Percentiles rank a stretch among this genome's conserved stretches.
These are phyloP conservation scores for Acholoe squamosa DNA, from an alignment of 2,888 invertebrate genomes.

Conservation along the genomic window DNA sequence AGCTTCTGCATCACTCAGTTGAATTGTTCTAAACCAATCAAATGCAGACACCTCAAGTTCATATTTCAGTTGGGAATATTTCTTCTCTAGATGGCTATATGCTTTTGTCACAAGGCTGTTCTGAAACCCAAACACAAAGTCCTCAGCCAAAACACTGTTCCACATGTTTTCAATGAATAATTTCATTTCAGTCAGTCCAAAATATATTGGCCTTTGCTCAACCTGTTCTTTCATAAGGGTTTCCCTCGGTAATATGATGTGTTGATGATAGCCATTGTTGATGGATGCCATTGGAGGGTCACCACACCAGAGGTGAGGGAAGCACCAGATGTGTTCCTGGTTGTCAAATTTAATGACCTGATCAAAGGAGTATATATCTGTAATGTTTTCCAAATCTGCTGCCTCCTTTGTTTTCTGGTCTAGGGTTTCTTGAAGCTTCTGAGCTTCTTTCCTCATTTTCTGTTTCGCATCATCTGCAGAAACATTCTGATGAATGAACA, in stretches of 20 bases:
- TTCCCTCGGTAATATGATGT: constrained; percentile 8
- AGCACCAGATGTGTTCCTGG: constrained; percentile 45
- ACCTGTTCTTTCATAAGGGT: constrained; percentile 12
- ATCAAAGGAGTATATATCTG: background rate
- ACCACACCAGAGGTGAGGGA: constrained; percentile 64
- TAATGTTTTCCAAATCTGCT: constrained; percentile 12
- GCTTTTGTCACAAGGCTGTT: constrained; percentile 54
- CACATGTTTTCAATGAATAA: constrained; percentile 29
- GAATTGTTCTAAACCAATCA: background rate
- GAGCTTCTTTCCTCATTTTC: background rate
- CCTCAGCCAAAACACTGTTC: constrained; percentile 58
- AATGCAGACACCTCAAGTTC: background rate
- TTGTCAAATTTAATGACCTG: constrained; percentile 59
- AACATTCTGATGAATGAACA: constrained; percentile 65
- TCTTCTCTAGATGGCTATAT: background rate
- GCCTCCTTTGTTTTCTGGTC: constrained; percentile 57
- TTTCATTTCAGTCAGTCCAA: background rate
- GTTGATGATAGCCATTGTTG: constrained; percentile 58
- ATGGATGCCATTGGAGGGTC: constrained; percentile 66
- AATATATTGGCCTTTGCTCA: background rate
- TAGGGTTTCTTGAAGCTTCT: constrained; percentile 32
- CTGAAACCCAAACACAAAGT: constrained; percentile 63
- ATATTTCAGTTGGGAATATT: background rate
- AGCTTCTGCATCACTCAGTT: background rate
- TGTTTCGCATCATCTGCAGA: constrained; percentile 53